phyloP scores from a whole-genome alignment of 1,140 invertebrate genomes.

The Lycorma delicatula region DNA sequence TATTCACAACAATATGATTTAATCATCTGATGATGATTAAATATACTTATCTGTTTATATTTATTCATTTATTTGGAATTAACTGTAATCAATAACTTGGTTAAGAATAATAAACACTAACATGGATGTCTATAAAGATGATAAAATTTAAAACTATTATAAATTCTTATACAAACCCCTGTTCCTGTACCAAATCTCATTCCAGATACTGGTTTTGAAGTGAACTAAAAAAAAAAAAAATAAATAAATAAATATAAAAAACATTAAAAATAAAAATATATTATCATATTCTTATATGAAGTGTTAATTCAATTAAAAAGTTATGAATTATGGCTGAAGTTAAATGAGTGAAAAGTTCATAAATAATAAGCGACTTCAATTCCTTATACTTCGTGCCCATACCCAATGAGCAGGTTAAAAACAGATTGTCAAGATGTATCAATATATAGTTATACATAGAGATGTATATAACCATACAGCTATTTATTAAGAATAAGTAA shows the following conservation, averaged over 20 bases:
- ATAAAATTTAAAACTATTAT: neutral
- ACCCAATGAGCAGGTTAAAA: conserved; percentile 6
- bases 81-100: neutral
- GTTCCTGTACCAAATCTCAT: conserved; percentile 44
- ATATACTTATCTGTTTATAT: neutral
- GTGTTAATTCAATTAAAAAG: neutral
- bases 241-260: conserved; percentile 2
- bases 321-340: neutral
- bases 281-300: neutral
- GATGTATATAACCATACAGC: too few species aligned
- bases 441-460: too few species aligned
- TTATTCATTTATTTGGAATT: neutral
- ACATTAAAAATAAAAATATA: neutral
- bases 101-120: neutral
- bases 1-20: neutral
- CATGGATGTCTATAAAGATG: neutral
- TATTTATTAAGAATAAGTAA: too few species aligned
- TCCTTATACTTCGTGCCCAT: too few species aligned
- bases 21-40: neutral
- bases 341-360: neutral
- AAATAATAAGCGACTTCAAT: too few species aligned
- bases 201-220: conserved; percentile 40
- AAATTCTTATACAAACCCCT: conserved; percentile 30
- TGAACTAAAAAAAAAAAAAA: conserved; percentile 32
- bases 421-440: conserved; percentile 8